phyloP scores from a whole-genome alignment of 2,797 vertebrate genomes.

The Phoeniculus purpureus region DNA sequence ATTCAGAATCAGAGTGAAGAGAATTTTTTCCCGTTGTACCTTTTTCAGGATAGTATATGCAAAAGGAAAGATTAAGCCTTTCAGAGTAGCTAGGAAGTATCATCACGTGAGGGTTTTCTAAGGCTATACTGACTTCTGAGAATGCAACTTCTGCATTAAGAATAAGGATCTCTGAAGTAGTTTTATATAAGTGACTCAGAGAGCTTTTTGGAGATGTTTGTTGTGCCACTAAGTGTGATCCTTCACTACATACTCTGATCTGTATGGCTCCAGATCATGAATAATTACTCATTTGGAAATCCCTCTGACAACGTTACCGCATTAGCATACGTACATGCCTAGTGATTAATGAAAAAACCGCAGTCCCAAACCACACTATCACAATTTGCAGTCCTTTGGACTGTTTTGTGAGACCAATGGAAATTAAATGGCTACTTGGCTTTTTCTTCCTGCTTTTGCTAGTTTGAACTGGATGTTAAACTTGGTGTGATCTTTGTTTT shows the following conservation, averaged over 20 bases:
- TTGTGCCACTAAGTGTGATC: not conserved
- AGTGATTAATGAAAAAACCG: not conserved
- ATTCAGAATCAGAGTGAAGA: not conserved
- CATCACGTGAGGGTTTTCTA: not conserved
- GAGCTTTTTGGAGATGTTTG: not conserved
- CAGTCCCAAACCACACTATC: not conserved
- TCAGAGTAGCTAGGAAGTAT: not conserved
- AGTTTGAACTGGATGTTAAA: not conserved
- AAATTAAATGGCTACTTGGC: not conserved
- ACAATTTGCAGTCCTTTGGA: not conserved
- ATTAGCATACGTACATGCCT: not conserved
- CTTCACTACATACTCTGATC: not conserved
- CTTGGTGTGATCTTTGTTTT: not conserved
- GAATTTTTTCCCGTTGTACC: not conserved
- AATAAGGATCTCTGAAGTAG: not conserved
- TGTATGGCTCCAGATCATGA: not conserved
- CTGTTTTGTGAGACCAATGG: not conserved
- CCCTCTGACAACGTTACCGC: not conserved
- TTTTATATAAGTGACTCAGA: not conserved
- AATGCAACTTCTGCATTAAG: not conserved
- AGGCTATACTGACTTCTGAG: not conserved
- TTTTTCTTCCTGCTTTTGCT: not conserved
- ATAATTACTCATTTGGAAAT: not conserved
- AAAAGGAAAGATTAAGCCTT: not conserved
- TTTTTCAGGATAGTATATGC: not conserved